Base-by-base conservation (phyloP, 2,888 invertebrate genomes). In the Gastracanthus pulcherrimus region DNA sequence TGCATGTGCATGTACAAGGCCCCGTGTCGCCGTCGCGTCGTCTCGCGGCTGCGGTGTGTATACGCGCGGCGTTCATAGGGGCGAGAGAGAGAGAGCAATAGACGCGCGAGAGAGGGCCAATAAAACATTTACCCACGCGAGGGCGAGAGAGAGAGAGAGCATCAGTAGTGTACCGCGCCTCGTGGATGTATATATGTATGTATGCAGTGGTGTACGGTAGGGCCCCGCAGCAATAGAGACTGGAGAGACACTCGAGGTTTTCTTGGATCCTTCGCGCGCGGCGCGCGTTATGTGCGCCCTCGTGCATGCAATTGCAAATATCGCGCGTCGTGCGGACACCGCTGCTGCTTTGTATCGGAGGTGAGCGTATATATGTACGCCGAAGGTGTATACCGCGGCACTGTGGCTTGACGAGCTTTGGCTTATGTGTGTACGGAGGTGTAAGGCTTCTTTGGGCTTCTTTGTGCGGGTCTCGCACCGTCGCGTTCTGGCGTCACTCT, bases 101-200 rank as follows among this genome's bases (percentile, higher is more conserved):
- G 86, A 86, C 84, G 81, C 77, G 82, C 83, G 83, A 81, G 85
- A 29, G 85, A 83, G 76, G 80, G 84, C 88, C 88, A 87, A 89
- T 90, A 89, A 89, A 90, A 84, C 88, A 86, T 87, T 89, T 89
- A 87, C 88, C 89, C 88, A 87, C 87, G 87, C 88, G 87, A 81
- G n/a, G n/a, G n/a, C n/a, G n/a, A n/a, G n/a, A n/a, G n/a, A n/a
- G n/a, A n/a, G n/a, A n/a, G 85, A 82, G 82, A 82, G 81, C 86
- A 86, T 85, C n/a, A n/a, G 85, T 86, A 85, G 86, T 55, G 81
- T 84, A 55, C 84, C 86, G 81, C 84, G 81, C 83, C 64, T 77
- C n/a, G n/a, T n/a, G n/a, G n/a, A n/a, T n/a, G n/a, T n/a, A n/a
- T n/a, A n/a, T n/a, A n/a, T n/a, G 51, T 71, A 55, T 71, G 19